Conservation (phyloP, 2,888 invertebrate genomes). For the Mesorhabditis spiculigera region DNA sequence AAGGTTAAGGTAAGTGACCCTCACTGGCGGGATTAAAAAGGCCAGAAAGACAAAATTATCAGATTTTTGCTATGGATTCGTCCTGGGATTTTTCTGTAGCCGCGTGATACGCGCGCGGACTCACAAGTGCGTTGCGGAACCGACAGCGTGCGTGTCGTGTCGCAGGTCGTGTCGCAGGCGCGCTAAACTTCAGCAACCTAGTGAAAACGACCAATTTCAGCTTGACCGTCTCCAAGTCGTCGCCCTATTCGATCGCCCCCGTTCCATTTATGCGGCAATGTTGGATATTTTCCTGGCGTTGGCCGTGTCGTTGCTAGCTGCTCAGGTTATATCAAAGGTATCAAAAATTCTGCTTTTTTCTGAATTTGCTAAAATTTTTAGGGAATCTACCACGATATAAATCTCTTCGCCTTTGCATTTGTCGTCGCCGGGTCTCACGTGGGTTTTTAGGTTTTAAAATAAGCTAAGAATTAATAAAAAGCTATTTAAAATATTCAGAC, state of each 20-base stretch:
- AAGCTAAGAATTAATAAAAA: background rate
- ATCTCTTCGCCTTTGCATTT: slow-evolving; percentile 89
- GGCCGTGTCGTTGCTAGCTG: slow-evolving; percentile 73
- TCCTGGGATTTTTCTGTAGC: no score
- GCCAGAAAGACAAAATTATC: no score
- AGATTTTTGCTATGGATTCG: no score
- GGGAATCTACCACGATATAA: slow-evolving; percentile 84
- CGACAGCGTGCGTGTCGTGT: background rate
- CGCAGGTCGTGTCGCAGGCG: no score
- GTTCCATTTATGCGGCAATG: slow-evolving; percentile 77
- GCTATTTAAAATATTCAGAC: no score
- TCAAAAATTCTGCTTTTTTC: background rate
- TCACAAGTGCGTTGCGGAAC: no score
- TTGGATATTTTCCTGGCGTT: slow-evolving; percentile 79
- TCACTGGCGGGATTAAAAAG: no score
- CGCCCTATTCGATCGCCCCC: slow-evolving; percentile 84
- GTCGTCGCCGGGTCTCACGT: slow-evolving; percentile 98
- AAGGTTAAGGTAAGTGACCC: slow-evolving; percentile 41
- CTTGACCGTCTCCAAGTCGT: slow-evolving; percentile 87
- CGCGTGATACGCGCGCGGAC: no score
- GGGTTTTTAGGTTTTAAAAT: slow-evolving; percentile 65
- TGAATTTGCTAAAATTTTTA: slow-evolving; percentile 47
- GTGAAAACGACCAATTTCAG: slow-evolving; percentile 63
- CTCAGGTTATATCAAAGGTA: slow-evolving; percentile 29
- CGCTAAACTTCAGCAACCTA: background rate